Conservation (phyloP, 2,113 vertebrate species). For the Pseudorhombus dupliciocellatus region DNA sequence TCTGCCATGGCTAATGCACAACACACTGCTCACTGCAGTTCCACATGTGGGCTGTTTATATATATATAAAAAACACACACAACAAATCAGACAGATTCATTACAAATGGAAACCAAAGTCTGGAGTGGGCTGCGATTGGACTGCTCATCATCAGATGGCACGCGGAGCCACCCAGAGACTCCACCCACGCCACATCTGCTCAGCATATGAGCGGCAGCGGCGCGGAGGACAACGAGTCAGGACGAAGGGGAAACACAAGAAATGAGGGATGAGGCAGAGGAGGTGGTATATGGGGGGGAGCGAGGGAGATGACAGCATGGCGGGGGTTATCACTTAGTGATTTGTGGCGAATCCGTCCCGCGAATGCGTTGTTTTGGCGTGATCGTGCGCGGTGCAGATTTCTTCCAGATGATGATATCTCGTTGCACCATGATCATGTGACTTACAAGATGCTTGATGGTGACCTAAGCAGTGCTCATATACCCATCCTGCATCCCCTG, state of each 20-base stretch:
- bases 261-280: constrained; percentile 30
- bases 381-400: constrained; percentile 42
- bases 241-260: constrained; percentile 25
- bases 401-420: constrained; percentile 63
- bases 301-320: constrained; percentile 23
- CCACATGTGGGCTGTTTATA: constrained; percentile 9
- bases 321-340: constrained; percentile 48
- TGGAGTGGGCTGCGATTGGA: constrained; percentile 47
- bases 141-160: constrained; percentile 66
- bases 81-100: constrained; percentile 57
- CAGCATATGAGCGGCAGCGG: constrained; percentile 60
- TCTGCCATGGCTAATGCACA: constrained; percentile 15
- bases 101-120: constrained; percentile 59
- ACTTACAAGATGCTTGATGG: constrained; percentile 37
- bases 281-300: constrained; percentile 14
- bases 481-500: constrained; percentile 20
- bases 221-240: constrained; percentile 47
- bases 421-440: constrained; percentile 35
- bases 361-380: constrained; percentile 45
- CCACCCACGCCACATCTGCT: constrained; percentile 71
- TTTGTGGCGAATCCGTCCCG: constrained; percentile 43
- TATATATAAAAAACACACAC: constrained; percentile 28
- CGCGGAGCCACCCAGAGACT: constrained; percentile 70
- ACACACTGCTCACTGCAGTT: not conserved
- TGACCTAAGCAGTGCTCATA: constrained; percentile 26